Evolutionary conservation across 1,140 invertebrate genomes (phyloP).

Genomic region (Stegodyphus mimosarum): DNA sequence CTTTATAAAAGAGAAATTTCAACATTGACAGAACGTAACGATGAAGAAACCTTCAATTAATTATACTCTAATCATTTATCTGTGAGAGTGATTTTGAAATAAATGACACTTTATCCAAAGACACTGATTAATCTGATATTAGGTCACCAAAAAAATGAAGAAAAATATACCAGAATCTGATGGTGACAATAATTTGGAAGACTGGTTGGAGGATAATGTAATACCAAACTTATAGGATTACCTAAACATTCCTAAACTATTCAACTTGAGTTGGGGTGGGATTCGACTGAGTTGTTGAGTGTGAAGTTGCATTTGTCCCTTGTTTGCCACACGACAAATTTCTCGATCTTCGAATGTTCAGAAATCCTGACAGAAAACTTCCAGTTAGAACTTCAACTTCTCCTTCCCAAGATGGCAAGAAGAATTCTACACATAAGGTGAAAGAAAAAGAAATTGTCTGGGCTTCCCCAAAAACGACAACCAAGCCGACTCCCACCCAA

Average conservation of each 20-base stretch:
- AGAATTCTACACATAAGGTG: too few species aligned
- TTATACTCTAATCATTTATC: background rate
- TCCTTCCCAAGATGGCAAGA: too few species aligned
- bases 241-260: slow-evolving; percentile 15
- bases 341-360: too few species aligned
- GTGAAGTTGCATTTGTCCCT: too few species aligned
- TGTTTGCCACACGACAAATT: too few species aligned
- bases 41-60: background rate
- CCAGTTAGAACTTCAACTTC: too few species aligned
- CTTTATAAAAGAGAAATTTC: background rate
- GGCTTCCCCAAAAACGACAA: too few species aligned
- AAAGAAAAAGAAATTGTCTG: too few species aligned
- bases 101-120: background rate
- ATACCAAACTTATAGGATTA: slow-evolving; percentile 13
- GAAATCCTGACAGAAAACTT: too few species aligned
- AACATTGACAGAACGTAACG: background rate
- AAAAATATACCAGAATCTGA: slow-evolving; percentile 8
- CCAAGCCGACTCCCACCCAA: too few species aligned
- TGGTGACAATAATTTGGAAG: slow-evolving; percentile 4
- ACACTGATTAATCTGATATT: background rate
- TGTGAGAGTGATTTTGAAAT: background rate
- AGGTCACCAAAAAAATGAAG: background rate
- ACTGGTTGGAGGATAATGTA: background rate
- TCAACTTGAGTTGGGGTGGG: background rate
- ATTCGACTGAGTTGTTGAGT: too few species aligned